These are phyloP conservation scores for Brachylomia viminalis DNA, from an alignment of 2,888 invertebrate species.

Conservation along the genomic window DNA sequence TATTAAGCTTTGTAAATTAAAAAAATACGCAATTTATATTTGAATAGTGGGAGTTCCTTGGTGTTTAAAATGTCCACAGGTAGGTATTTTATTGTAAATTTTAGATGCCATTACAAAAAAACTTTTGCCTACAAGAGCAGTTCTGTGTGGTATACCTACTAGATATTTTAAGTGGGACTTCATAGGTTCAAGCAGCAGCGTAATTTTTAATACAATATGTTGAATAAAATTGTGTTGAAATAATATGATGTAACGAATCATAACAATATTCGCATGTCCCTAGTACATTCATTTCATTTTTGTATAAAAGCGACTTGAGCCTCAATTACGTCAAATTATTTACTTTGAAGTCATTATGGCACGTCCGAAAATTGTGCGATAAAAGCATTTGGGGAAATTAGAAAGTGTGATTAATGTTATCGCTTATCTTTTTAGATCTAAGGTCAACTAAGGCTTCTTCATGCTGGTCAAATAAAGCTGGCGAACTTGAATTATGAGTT, in stretches of 20 bases:
- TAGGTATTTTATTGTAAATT: no score
- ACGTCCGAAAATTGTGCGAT: constrained; percentile 26
- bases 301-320: constrained; percentile 29
- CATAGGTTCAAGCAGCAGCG: background rate
- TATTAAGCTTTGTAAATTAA: no score
- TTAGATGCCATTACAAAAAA: no score
- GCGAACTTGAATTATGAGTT: background rate
- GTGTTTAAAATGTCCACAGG: no score
- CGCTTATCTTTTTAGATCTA: constrained; percentile 1
- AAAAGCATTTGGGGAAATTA: constrained; percentile 28
- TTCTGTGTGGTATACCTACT: no score
- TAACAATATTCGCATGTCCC: constrained; percentile 52
- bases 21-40: no score
- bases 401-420: constrained; percentile 27
- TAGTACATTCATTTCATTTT: constrained; percentile 51
- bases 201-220: background rate
- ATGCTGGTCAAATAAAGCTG: background rate
- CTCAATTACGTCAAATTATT: constrained; percentile 56
- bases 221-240: constrained; percentile 26
- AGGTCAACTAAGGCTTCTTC: background rate
- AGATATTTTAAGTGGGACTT: no score
- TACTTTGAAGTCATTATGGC: constrained; percentile 35
- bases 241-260: constrained; percentile 22
- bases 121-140: no score
- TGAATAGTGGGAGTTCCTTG: no score